Conservation (phyloP, 2,888 invertebrate species). For the Antheraea yamamai region DNA sequence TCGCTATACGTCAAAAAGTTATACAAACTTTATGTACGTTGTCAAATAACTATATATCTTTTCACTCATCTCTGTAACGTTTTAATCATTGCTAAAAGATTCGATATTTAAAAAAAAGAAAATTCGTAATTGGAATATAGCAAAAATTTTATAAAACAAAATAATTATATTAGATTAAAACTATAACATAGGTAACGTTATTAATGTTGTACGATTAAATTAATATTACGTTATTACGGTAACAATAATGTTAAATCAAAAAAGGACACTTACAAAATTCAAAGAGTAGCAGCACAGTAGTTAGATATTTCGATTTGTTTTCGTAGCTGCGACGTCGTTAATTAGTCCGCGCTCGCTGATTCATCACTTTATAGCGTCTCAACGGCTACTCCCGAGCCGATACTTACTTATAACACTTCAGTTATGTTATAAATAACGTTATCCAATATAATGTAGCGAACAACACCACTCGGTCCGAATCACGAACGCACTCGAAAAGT, state of each 20-base stretch:
- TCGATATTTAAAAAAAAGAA: background rate
- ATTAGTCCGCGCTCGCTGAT: constrained; percentile 80
- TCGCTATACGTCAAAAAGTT: background rate
- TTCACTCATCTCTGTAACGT: background rate
- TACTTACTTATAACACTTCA: constrained; percentile 63
- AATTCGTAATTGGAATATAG: background rate
- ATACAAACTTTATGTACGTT: background rate
- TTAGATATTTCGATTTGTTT: constrained; percentile 65
- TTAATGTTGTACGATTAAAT: constrained; percentile 5
- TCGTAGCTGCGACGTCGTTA: constrained; percentile 73
- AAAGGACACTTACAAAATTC: constrained; percentile 67
- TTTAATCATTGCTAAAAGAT: background rate
- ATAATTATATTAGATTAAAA: background rate
- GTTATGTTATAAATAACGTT: constrained; percentile 37
- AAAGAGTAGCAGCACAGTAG: constrained; percentile 47
- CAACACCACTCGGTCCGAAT: constrained; percentile 53
- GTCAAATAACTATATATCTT: background rate
- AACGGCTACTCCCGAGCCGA: constrained; percentile 66
- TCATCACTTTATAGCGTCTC: constrained; percentile 80
- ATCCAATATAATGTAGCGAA: constrained; percentile 30
- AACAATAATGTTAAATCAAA: constrained; percentile 16
- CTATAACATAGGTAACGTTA: background rate
- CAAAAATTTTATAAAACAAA: background rate
- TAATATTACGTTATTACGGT: constrained; percentile 18
- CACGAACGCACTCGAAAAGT: constrained; percentile 65